Evolutionary conservation across 2,797 vertebrate species (phyloP), one percentile per base, ranked within the genome.

Genomic region (Melanotaenia pygmaea): DNA sequence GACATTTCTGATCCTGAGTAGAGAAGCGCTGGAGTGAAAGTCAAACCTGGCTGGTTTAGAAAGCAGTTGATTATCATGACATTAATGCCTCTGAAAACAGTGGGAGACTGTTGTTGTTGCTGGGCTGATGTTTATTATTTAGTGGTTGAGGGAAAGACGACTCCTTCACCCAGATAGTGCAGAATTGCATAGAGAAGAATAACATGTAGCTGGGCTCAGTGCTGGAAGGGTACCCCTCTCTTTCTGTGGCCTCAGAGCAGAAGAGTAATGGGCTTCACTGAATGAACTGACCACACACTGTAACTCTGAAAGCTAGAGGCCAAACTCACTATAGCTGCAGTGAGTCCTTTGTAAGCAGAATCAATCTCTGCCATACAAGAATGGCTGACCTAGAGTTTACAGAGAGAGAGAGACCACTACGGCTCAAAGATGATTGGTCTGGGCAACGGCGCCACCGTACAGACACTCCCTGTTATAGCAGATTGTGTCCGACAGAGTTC

Each of bases 251-350:
- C 67, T 86, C 76, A 65, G 72, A 80, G 82, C 76, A 80, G 66
- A 81, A 89, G 85, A 91, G 83, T 84, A 90, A 91, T 82, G 83
- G 81, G 65, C 80, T 85, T 87, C 78, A 79, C 72, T 77, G 81
- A 85, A 67, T 87, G 86, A 84, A 83, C 86, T 90, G 89, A 88
- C 88, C 88, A 88, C 89, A 87, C 83, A 85, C 74, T 86, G 82
- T 67, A 90, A 81, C 79, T 82, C 75, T 59, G 76, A 87, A 62
- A 87, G 88, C 90, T 80, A 22, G 83, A 87, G 88, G 89, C 84
- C 82, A 88, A 89, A 89, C 76, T 89, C 79, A 74, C 80, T 87
- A 86, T 77, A 77, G 86, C 88, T 76, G 81, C 83, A 86, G 85
- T 67, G 81, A 85, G 91, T 84, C 71, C 75, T 85, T 71, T 84